Percentiles rank a stretch among this genome's conserved stretches.
phyloP scores from a whole-genome alignment of 1,140 invertebrate genomes.

The Melanaphis sacchari region DNA sequence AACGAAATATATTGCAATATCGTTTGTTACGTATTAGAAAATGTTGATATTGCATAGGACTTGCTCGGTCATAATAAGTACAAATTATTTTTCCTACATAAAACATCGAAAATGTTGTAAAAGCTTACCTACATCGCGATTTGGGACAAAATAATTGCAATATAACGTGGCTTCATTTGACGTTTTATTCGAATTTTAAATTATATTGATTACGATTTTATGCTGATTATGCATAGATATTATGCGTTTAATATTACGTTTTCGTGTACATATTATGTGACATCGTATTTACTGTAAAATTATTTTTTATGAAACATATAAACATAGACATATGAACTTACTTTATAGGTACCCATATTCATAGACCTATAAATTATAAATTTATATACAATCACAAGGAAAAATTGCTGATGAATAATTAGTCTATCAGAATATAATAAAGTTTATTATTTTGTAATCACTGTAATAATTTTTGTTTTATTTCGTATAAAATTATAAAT shows the following conservation, averaged over 20 bases:
- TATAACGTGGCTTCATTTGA: neutral
- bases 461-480: neutral
- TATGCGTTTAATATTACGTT: neutral
- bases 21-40: neutral
- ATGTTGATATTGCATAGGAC: neutral
- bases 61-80: neutral
- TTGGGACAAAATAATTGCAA: neutral
- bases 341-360: neutral
- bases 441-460: neutral
- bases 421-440: neutral
- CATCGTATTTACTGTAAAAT: neutral
- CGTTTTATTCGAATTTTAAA: neutral
- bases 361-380: neutral
- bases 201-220: neutral
- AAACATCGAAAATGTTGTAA: neutral
- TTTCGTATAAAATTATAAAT: neutral
- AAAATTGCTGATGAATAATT: neutral
- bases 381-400: neutral
- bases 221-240: neutral
- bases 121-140: neutral
- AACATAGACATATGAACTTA: neutral
- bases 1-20: neutral
- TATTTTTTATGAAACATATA: neutral
- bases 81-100: neutral
- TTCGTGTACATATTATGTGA: neutral